Base-by-base conservation (phyloP, 1,140 invertebrate genomes). In the Pogonus chalceus region DNA sequence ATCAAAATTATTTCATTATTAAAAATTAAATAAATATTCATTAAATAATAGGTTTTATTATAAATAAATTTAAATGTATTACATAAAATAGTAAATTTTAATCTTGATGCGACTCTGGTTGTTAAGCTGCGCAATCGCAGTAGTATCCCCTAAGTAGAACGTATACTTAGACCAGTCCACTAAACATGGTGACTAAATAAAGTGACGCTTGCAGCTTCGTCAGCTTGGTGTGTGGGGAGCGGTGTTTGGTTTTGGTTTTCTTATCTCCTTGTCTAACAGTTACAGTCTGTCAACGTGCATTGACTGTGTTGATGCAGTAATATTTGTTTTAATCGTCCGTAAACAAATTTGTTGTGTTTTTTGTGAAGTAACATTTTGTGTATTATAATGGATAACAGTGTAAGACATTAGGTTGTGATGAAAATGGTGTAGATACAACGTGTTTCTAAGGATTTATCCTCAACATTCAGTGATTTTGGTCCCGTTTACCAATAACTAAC, bases 341-440 rank as follows among this genome's bases (percentile, higher is more conserved):
- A 43, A 43, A 43, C 37, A 43, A 12, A 43, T 43, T 43, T 43
- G 37, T 12, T 43, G 37, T 43, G 37, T 43, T 43, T 31, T 31
- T 43, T 43, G 37, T 43, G 37, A 31, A 10, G 18, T 16, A n/a
- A 16, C 9, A 18, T 43, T 43, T 10, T 16, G 37, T 18, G 37
- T 43, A 16, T 43, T 7, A 43, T 12, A 43, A 43, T 43, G 37
- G 3, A 43, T 16, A 43, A 16, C 14, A 31, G 37, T 43, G 37
- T 4, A 9, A 18, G 4, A 43, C 37, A 43, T 12, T 43, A 4
- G 18, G 9, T 43, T 4, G 37, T 43, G 37, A 9, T 43, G 9
- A 18, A 43, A 43, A 43, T 43, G 37, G 37, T 43, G 37, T 43
- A 18, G 18, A 43, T 18, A 9, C 9, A 43, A 12, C 37, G 37